Percentiles rank a stretch among this genome's conserved stretches.
These are phyloP conservation scores for Diachrysia chrysitis DNA, from an alignment of 2,888 invertebrate genomes.

Conservation along the genomic window DNA sequence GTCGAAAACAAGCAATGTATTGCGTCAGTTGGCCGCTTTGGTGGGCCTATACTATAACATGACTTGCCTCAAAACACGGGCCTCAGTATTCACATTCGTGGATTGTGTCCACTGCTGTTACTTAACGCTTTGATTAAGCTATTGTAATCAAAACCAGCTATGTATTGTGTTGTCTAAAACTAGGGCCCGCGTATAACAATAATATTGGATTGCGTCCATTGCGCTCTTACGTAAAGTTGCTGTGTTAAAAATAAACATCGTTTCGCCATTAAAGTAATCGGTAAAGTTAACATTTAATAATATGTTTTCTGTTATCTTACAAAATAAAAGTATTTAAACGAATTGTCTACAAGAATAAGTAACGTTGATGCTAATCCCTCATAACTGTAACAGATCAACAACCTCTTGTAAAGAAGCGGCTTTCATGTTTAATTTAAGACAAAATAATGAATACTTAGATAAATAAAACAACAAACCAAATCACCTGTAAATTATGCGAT, in stretches of 20 bases:
- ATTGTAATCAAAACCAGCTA: slow-evolving; percentile 4
- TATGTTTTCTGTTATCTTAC: too few relatives aligned
- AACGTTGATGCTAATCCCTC: too few relatives aligned
- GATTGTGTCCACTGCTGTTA: background rate
- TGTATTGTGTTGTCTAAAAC: background rate
- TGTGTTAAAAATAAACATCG: too few relatives aligned
- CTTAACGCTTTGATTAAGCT: slow-evolving; percentile 1
- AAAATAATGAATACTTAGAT: background rate
- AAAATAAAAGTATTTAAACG: too few relatives aligned
- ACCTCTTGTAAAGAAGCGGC: too few relatives aligned
- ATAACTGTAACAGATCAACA: too few relatives aligned
- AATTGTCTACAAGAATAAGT: too few relatives aligned
- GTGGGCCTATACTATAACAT: background rate
- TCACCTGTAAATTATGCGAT: too few relatives aligned
- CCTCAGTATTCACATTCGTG: background rate
- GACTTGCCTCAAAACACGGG: background rate
- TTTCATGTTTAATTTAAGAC: too few relatives aligned
- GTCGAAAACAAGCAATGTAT: slow-evolving; percentile 1
- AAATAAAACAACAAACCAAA: too few relatives aligned
- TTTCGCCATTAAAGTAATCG: too few relatives aligned
- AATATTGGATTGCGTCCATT: background rate
- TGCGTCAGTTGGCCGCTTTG: background rate
- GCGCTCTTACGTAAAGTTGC: background rate
- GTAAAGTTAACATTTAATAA: too few relatives aligned
- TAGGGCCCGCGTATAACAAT: background rate